Base-by-base conservation (phyloP, 1,140 invertebrate genomes). In the Tetragonula clypearis region DNA sequence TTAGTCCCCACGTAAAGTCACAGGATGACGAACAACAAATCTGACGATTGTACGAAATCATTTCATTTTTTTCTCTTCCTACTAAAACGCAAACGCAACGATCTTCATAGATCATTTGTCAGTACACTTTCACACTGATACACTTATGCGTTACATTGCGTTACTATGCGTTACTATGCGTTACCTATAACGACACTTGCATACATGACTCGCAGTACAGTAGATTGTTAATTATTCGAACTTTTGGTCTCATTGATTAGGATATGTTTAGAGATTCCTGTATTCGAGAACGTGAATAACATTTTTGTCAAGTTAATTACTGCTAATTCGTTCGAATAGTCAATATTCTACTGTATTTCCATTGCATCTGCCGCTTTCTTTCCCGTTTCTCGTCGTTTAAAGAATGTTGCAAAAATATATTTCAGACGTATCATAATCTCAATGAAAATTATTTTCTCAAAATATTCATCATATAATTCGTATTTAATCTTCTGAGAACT, bases 181-280 rank as follows among this genome's bases (percentile, higher is more conserved):
- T 80, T 81, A 68, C 74, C 55, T 74, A 66, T 74, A 78, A 85
- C 83, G 83, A 88, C 58, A 84, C 71, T 69, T 88, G 87, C 79
- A 74, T 79, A 84, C 35, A 84, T 80, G 80, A 88, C 35, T 86
- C 73, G 35, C 26, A 65, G 23, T 35, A 14, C 26, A 9, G 72
- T 60, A 68, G 65, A 78, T 41, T 55, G 41, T 58, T 26, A 19
- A 56, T 58, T 65, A 58, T 26, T 0, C 26, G 23, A 19, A 53
- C n/a, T 82, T 68, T 58, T 11, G 53, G 8, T 56, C 12, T 68
- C 49, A 2, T 6, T 21, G 9, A 21, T 72, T 49, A 2, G 14
- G 17, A 21, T 17, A 23, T 9, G 26, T 26, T n/a, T 4, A 19
- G 30, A 60, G 12, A 73, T n/a, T 74, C 5, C 1, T 23, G 6